Percentiles rank a stretch among this genome's conserved stretches.
Conservation (phyloP, 1,140 invertebrate species). For the Heterodera carotae region DNA sequence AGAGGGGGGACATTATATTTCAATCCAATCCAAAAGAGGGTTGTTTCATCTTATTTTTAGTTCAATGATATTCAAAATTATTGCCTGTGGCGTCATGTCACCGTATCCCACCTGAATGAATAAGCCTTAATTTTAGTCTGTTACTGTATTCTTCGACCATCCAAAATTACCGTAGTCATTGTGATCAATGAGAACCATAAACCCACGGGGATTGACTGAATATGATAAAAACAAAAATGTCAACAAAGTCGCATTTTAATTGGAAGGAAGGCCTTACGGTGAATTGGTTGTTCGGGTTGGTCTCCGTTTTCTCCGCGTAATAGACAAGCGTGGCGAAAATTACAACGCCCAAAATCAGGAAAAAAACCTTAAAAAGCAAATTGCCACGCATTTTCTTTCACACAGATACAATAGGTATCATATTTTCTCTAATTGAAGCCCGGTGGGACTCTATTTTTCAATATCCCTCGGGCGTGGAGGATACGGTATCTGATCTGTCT, state of each 20-base stretch:
- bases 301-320: slow-evolving; percentile 85
- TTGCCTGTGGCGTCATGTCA: slow-evolving; percentile 44
- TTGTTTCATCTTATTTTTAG: slow-evolving; percentile 11
- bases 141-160: slow-evolving; percentile 75
- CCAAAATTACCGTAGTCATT: slow-evolving; percentile 63
- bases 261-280: not conserved
- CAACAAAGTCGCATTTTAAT: slow-evolving; percentile 16
- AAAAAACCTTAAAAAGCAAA: slow-evolving; percentile 74
- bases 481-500: too few relatives aligned
- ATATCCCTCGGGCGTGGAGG: too few relatives aligned
- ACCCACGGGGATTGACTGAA: slow-evolving; percentile 66
- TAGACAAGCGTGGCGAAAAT: slow-evolving; percentile 96
- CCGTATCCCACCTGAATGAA: slow-evolving; percentile 71
- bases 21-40: too few relatives aligned
- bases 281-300: slow-evolving; percentile 65
- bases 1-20: too few relatives aligned
- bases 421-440: too few relatives aligned
- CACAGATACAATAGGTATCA: too few relatives aligned
- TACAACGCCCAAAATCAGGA: slow-evolving; percentile 74
- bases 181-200: slow-evolving; percentile 68
- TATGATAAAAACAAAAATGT: slow-evolving; percentile 5
- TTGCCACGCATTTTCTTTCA: not conserved
- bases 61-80: slow-evolving; percentile 17
- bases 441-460: too few relatives aligned
- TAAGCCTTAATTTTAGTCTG: slow-evolving; percentile 12